These are phyloP conservation scores for Zelostemma sp. DNA, from an alignment of 1,140 invertebrate species.

Conservation along the genomic window DNA sequence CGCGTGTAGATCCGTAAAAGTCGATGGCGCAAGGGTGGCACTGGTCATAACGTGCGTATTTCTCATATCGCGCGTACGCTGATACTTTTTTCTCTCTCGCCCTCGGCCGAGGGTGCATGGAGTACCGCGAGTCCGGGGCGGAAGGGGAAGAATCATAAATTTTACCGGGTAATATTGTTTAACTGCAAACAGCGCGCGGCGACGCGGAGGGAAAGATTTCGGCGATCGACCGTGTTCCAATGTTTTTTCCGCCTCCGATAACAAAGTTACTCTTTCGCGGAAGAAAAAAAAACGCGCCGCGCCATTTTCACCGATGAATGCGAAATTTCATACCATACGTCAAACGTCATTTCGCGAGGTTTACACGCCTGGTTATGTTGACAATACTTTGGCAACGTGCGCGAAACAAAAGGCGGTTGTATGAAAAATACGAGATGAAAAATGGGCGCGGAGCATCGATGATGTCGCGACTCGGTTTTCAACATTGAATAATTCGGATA, in stretches of 20 bases:
- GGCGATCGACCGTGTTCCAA: constrained; percentile 27
- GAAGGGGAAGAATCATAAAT: constrained; percentile 58
- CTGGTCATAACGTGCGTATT: constrained; percentile 64
- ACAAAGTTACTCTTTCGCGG: constrained; percentile 33
- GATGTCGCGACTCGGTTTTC: no score
- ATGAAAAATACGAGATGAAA: no score
- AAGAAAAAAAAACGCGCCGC: constrained; percentile 33
- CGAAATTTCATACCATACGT: constrained; percentile 24
- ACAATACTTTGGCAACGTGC: no score
- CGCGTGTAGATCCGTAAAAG: constrained; percentile 49
- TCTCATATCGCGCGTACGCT: constrained; percentile 64
- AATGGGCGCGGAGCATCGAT: no score
- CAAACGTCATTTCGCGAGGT: not conserved
- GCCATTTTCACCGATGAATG: constrained; percentile 35
- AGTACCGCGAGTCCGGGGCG: constrained; percentile 7
- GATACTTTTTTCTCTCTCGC: constrained; percentile 57
- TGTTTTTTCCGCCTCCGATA: constrained; percentile 28
- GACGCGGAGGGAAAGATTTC: constrained; percentile 41
- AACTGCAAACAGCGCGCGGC: constrained; percentile 67
- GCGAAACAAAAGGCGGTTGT: no score
- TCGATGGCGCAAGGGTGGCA: constrained; percentile 51
- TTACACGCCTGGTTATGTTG: no score
- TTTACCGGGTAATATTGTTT: constrained; percentile 70
- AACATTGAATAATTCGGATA: no score
- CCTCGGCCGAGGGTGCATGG: constrained; percentile 18